Percentiles rank a stretch among this genome's conserved stretches.
These are phyloP conservation scores for Pedetes capensis DNA, from an alignment of 2,113 vertebrate species.

Conservation along the genomic window DNA sequence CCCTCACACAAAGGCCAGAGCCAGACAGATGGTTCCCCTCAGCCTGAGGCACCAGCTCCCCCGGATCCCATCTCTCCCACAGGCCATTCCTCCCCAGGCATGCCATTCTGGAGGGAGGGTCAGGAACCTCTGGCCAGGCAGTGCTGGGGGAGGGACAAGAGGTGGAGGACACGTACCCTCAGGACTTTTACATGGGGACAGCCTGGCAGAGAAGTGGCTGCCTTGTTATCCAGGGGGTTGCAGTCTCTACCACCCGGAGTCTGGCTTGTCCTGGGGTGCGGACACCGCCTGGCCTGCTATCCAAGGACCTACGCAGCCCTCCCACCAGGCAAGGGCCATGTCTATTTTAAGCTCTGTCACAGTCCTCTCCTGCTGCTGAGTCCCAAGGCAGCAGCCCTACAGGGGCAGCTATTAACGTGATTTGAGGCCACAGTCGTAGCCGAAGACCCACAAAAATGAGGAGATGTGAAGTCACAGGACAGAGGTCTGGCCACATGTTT, in stretches of 20 bases:
- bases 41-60: neutral
- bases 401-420: conserved; percentile 52
- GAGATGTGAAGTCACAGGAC: neutral
- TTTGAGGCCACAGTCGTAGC: conserved; percentile 30
- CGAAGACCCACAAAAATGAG: neutral
- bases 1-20: neutral
- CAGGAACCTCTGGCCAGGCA: neutral
- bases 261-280: neutral
- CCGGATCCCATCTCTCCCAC: no score
- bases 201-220: neutral
- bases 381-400: neutral
- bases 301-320: neutral
- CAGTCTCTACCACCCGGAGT: neutral
- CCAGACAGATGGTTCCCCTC: neutral
- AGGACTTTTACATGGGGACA: neutral
- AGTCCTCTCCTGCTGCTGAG: neutral
- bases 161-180: neutral
- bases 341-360: conserved; percentile 82
- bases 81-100: neutral
- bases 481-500: neutral
- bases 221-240: neutral
- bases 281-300: neutral
- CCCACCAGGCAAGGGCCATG: neutral
- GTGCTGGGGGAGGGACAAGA: neutral
- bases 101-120: neutral